Base-by-base conservation (phyloP, 2,888 invertebrate species). In the Cryptus armator region DNA sequence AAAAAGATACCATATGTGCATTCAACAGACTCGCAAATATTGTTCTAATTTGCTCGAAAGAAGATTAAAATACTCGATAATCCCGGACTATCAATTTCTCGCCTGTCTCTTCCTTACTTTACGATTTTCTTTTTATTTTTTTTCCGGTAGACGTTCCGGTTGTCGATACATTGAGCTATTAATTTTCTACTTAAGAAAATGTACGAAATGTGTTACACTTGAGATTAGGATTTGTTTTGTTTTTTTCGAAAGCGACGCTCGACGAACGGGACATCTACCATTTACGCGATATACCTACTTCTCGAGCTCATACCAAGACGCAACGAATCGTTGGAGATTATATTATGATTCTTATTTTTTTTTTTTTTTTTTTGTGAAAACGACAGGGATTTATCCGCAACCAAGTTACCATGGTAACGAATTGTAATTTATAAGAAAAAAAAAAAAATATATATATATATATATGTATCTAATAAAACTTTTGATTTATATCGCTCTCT, bases 401-500 rank as follows among this genome's bases (percentile, higher is more conserved):
- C 53, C 48, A 29, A 74, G 81, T 78, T 84, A 78, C 74, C 72
- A 56, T 19, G 81, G 74, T 64, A 75, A 78, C 48, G n/a, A 77
- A 74, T 78, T 70, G 4, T 71, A 56, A 79, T 75, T 66, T 64
- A 24, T 80, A 70, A 75, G 70, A 74, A 81, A 78, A 59, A 56
- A 14, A 53, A 66, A 56, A 51, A 10, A 7, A 16, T 46, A 77
- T 46, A 51, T 14, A 51, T 66, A 29, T 37, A 37, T 62, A 29
- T 74, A 9, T 37, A 37, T 37, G 37, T 37, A 37, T 37, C 37
- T 37, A 37, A 7, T 79, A 19, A 74, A 16, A 56, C 37, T 53
- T 16, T 29, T 48, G 74, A 75, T 46, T 44, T 75, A 48, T 29
- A 71, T 44, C 62, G 85, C 83, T 85, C 80, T 80, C 83, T 85